Evolutionary conservation across 2,888 invertebrate genomes (phyloP), one percentile per base, ranked within the genome.

Genomic region (Sesia bembeciformis): DNA sequence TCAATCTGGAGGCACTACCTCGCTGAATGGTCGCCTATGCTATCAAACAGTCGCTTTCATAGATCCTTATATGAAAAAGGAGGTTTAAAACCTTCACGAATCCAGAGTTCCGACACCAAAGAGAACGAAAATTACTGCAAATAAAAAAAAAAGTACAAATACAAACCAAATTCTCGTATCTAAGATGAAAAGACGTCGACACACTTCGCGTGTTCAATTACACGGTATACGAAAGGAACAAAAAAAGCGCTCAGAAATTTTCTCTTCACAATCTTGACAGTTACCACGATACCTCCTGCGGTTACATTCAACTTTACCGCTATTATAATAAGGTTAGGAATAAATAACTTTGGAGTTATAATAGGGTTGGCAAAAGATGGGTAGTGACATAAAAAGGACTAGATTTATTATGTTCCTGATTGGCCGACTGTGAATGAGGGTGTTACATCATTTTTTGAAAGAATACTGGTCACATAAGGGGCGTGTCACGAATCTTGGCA

Each of bases 351-450:
- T 23, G 23, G 23, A 23, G 23, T 23, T 23, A 23, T 23, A 23
- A 23, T 23, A 23, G 23, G 23, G 23, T 23, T 23, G 23, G 23
- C 23, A 2, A 23, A 23, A 23, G 23, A 23, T 23, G 23, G 23
- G 23, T 23, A 23, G 23, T 23, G 23, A n/a, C 8, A 59, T 54
- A 56, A 57, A 62, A 54, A 54, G 58, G 62, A 62, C 60, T 64
- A 65, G 67, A 70, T 74, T 70, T 74, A 74, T 74, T 66, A 68
- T 66, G 63, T 69, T 64, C 55, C 56, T 53, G 61, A 64, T 65
- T 64, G 67, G 56, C 62, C 63, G 58, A 65, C 64, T 50, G 50
- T 50, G 50, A 50, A 66, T 68, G 71, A 69, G 57, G 53, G 64
- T 70, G 69, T 66, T 58, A 46, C 4, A 46, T 23, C 46, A 7